These are phyloP conservation scores for Lomographa bimaculata DNA, from an alignment of 2,888 invertebrate species.

Conservation along the genomic window DNA sequence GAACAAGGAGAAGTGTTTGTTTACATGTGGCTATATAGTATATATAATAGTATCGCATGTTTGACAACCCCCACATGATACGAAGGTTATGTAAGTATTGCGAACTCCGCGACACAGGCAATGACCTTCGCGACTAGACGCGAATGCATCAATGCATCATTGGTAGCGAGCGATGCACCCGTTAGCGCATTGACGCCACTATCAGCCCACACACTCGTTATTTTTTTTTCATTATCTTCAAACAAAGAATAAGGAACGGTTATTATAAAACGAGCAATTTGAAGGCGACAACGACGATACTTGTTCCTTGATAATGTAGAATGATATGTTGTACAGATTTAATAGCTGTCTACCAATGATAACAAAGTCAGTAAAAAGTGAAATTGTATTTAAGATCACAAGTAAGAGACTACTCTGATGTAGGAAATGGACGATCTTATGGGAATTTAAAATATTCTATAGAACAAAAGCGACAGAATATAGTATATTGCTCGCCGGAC, in stretches of 20 bases:
- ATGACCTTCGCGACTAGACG: constrained; percentile 64
- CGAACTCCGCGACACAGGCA: constrained; percentile 62
- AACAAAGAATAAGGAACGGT: constrained; percentile 55
- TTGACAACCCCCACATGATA: constrained; percentile 53
- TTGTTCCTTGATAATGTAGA: constrained; percentile 30
- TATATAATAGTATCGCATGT: constrained; percentile 20
- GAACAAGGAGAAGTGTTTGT: constrained; percentile 6
- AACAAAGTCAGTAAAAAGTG: too few species aligned
- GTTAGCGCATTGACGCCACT: constrained; percentile 35
- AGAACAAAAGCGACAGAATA: too few species aligned
- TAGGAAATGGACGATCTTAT: too few species aligned
- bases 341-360: constrained; percentile 22
- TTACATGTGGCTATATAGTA: too few species aligned
- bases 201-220: constrained; percentile 73
- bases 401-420: too few species aligned
- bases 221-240: constrained; percentile 58
- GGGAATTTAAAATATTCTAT: too few species aligned
- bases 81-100: constrained; percentile 69
- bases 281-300: constrained; percentile 32
- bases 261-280: constrained; percentile 38
- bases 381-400: too few species aligned
- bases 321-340: constrained; percentile 29
- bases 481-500: too few species aligned
- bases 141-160: constrained; percentile 74
- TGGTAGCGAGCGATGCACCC: constrained; percentile 69